These are phyloP conservation scores for Athalia circularis DNA, from an alignment of 2,888 invertebrate genomes.

Conservation along the genomic window DNA sequence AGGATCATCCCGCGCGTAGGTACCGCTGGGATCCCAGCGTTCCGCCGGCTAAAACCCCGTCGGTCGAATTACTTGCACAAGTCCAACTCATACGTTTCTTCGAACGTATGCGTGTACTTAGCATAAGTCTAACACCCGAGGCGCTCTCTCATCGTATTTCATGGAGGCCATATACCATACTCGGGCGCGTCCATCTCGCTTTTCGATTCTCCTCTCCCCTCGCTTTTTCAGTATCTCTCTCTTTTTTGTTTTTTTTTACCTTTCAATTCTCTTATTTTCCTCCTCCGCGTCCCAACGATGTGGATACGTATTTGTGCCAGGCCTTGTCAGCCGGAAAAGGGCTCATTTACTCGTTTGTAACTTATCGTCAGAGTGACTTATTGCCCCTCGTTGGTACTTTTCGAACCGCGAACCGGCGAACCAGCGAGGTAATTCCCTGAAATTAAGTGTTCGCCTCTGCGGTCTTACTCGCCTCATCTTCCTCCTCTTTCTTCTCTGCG, in stretches of 20 bases:
- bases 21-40: neutral
- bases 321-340: constrained; percentile 45
- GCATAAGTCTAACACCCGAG: constrained; percentile 71
- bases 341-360: constrained; percentile 49
- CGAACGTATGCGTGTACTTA: constrained; percentile 66
- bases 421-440: constrained; percentile 40
- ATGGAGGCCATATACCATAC: constrained; percentile 1
- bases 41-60: constrained; percentile 27
- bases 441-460: constrained; percentile 45
- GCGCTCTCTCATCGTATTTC: constrained; percentile 72
- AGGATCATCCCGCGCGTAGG: constrained; percentile 11
- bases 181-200: neutral
- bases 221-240: neutral
- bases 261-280: constrained; percentile 1
- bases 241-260: neutral
- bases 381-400: constrained; percentile 35
- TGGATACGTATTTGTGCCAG: constrained; percentile 34
- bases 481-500: neutral
- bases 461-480: constrained; percentile 34
- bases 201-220: neutral
- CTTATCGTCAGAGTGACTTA: constrained; percentile 51
- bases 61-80: constrained; percentile 3
- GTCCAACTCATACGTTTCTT: no score
- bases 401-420: neutral
- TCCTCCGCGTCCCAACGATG: constrained; percentile 20